phyloP scores from a whole-genome alignment of 2,113 vertebrate genomes.

The Dasyprocta punctata region DNA sequence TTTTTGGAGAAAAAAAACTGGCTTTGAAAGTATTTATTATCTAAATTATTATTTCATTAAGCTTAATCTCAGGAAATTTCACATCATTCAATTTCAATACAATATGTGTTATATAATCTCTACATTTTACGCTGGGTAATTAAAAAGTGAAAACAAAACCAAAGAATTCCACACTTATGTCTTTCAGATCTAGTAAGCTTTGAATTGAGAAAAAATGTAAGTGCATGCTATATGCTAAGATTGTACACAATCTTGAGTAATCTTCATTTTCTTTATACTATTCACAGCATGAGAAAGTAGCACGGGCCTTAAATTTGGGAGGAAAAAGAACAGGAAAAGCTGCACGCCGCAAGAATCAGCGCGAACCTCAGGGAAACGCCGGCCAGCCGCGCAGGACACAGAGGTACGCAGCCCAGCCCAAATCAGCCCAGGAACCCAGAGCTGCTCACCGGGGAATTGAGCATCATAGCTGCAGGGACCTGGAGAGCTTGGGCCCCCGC shows the following conservation, averaged over 20 bases:
- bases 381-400: too few relatives aligned
- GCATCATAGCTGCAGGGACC: too few relatives aligned
- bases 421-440: too few relatives aligned
- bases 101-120: background rate
- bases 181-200: background rate
- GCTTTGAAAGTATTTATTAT: background rate
- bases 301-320: background rate
- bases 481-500: too few relatives aligned
- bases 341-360: too few relatives aligned
- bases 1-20: background rate
- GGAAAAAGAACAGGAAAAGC: background rate
- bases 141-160: background rate
- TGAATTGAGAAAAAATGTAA: background rate
- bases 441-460: too few relatives aligned
- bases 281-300: background rate
- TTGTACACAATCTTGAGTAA: background rate
- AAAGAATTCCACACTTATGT: background rate
- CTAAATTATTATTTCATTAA: background rate
- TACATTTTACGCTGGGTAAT: background rate
- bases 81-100: background rate
- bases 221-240: background rate
- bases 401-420: too few relatives aligned
- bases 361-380: too few relatives aligned
- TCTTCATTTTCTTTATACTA: background rate
- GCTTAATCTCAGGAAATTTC: conserved; percentile 11